Conservation (phyloP, 2,888 invertebrate genomes). For the Axea sp. region DNA sequence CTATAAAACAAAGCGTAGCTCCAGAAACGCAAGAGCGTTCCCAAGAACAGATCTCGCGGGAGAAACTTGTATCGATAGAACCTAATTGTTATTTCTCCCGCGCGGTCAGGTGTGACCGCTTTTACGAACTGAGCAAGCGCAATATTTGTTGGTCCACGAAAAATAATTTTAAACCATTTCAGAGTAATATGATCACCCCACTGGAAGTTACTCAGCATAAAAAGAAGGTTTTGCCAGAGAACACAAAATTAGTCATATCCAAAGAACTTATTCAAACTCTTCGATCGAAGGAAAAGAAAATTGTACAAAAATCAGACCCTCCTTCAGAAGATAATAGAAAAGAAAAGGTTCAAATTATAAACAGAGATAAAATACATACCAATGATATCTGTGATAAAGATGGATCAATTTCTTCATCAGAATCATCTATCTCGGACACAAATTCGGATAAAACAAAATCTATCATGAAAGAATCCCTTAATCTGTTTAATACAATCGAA, state of each 20-base stretch:
- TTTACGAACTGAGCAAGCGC: conserved; percentile 8
- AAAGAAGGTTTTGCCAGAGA: neutral
- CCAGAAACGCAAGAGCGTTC: neutral
- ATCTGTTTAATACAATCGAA: neutral
- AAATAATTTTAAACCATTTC: conserved; percentile 22
- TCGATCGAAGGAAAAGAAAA: neutral
- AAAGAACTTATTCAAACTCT: neutral
- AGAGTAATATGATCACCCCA: conserved; percentile 2
- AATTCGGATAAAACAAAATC: neutral
- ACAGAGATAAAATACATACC: too few species aligned
- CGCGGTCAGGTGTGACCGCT: conserved; percentile 12
- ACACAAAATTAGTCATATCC: neutral
- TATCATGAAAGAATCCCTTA: neutral
- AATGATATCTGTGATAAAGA: too few species aligned
- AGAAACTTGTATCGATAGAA: neutral
- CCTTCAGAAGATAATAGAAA: neutral
- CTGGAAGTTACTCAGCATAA: neutral
- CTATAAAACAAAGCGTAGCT: neutral
- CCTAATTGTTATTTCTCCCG: conserved; percentile 7
- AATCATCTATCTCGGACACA: neutral
- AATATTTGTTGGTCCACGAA: conserved; percentile 18
- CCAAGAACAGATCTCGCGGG: neutral
- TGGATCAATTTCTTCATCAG: neutral
- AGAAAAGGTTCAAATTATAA: too few species aligned
- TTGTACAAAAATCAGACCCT: neutral